phyloP scores from a whole-genome alignment of 2,113 vertebrate species.

The Tapirus terrestris region DNA sequence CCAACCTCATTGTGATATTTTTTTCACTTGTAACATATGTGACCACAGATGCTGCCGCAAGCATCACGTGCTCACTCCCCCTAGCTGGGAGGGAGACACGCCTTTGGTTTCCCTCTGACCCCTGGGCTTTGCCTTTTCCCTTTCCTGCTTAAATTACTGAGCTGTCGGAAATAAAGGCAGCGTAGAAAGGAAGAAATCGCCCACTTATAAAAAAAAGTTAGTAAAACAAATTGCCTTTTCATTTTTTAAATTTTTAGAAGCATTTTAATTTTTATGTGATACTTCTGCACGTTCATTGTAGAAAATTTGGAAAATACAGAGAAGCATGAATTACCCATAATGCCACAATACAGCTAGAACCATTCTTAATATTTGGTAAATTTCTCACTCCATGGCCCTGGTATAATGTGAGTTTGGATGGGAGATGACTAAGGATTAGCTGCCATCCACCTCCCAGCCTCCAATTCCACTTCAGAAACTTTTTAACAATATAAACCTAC shows the following conservation, averaged over 20 bases:
- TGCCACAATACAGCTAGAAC: background rate
- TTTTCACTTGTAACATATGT: conserved; percentile 50
- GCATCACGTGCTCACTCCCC: background rate
- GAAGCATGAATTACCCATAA: background rate
- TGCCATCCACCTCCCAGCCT: background rate
- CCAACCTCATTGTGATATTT: conserved; percentile 21
- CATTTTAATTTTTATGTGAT: background rate
- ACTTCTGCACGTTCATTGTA: background rate
- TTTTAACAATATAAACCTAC: background rate
- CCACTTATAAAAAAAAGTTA: background rate
- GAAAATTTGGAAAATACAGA: background rate
- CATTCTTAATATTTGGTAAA: background rate
- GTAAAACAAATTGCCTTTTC: background rate
- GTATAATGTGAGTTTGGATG: background rate
- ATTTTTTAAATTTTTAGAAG: background rate
- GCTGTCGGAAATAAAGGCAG: background rate
- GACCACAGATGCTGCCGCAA: conserved; percentile 49
- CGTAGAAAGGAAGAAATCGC: background rate
- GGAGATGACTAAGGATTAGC: background rate
- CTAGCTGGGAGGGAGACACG: background rate
- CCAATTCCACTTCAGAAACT: background rate
- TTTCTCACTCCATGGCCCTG: background rate
- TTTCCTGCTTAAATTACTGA: background rate
- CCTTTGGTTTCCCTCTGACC: background rate
- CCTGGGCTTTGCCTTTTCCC: background rate